Conservation (phyloP, 2,797 vertebrate species). For the Phrynocephalus guinanensis region DNA sequence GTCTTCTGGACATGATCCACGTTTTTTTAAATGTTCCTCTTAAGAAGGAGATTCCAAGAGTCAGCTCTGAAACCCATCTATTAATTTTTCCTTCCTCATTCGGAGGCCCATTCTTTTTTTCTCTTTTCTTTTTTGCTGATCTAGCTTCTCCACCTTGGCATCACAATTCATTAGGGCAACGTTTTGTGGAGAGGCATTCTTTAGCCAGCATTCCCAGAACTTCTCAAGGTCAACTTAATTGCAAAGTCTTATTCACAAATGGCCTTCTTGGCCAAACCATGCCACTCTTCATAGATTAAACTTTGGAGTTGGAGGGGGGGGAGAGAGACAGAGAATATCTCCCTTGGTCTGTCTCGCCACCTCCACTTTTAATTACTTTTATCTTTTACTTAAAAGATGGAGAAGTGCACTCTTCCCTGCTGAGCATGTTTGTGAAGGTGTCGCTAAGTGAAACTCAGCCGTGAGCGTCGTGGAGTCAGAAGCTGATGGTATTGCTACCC, state of each 20-base stretch:
- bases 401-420: slow-evolving; percentile 36
- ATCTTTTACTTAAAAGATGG: slow-evolving; percentile 43
- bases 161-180: neutral
- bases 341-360: neutral
- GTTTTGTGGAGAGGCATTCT: neutral
- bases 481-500: neutral
- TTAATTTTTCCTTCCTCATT: too few species aligned
- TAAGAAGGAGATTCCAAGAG: neutral
- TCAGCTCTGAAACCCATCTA: neutral
- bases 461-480: neutral
- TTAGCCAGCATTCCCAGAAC: neutral
- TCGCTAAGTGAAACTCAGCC: slow-evolving; percentile 33
- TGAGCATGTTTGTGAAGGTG: slow-evolving; percentile 40
- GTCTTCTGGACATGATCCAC: neutral
- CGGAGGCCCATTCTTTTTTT: neutral
- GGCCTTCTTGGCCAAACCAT: slow-evolving; percentile 49
- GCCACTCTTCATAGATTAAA: slow-evolving; percentile 52
- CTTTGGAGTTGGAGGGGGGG: neutral
- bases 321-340: neutral
- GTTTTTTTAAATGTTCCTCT: neutral
- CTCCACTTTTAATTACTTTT: slow-evolving; percentile 20
- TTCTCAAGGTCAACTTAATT: slow-evolving; percentile 50
- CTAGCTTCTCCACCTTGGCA: neutral
- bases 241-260: slow-evolving; percentile 41
- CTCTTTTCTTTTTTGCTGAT: neutral